Conservation (phyloP, 2,888 invertebrate genomes). For the Galerucella nymphaeae region DNA sequence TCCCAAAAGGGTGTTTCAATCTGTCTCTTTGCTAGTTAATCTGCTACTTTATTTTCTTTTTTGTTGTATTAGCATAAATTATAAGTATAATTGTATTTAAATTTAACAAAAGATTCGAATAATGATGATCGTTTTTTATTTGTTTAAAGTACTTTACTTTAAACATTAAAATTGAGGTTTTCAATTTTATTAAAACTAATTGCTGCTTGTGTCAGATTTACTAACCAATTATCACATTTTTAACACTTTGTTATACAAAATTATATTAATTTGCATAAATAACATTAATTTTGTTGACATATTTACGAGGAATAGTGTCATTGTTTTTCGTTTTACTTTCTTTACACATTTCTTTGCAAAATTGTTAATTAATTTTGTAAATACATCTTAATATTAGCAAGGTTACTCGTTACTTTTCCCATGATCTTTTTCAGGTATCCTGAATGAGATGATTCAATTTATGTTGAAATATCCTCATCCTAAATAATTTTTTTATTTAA, state of each 20-base stretch:
- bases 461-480: constrained; percentile 3
- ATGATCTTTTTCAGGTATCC: too few species aligned
- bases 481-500: not conserved
- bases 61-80: not conserved
- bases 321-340: not conserved
- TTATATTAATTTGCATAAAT: constrained; percentile 1
- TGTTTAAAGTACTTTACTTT: not conserved
- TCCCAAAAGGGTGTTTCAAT: too few species aligned
- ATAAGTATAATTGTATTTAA: not conserved
- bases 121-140: not conserved
- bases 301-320: not conserved
- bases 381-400: not conserved
- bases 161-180: not conserved
- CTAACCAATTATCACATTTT: not conserved
- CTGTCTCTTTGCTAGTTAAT: too few species aligned
- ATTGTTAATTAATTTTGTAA: not conserved
- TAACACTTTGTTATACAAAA: not conserved
- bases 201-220: not conserved
- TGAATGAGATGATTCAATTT: not conserved
- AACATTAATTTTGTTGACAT: not conserved
- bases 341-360: constrained; percentile 5
- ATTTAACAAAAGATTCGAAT: not conserved
- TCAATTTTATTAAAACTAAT: not conserved
- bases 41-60: not conserved
- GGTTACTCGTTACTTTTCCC: too few species aligned